Conservation (phyloP, 2,797 vertebrate species). For the Enteromius paludinosus region DNA sequence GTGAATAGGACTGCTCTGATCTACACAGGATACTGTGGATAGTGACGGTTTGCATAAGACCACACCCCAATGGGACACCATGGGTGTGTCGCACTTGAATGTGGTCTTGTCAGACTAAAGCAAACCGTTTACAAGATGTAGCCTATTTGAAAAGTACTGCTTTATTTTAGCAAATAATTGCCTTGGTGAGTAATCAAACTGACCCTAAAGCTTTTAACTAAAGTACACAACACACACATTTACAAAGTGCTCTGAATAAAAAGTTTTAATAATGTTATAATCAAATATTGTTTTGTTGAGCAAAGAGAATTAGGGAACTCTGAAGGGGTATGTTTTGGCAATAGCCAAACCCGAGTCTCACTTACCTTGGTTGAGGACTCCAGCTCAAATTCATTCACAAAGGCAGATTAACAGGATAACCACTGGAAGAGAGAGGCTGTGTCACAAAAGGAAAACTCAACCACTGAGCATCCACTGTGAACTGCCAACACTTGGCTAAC, state of each 20-base stretch:
- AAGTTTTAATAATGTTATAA: background rate
- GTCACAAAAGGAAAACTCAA: slow-evolving; percentile 16
- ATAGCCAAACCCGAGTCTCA: background rate
- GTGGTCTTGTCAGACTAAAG: slow-evolving; percentile 37
- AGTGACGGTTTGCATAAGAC: slow-evolving; percentile 40
- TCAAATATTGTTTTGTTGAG: background rate
- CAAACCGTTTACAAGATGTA: slow-evolving; percentile 55
- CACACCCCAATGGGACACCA: slow-evolving; percentile 14
- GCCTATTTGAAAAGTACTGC: background rate
- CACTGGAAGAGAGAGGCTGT: slow-evolving; percentile 22
- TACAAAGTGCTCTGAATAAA: background rate
- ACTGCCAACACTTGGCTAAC: slow-evolving; percentile 59
- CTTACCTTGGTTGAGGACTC: slow-evolving; percentile 71
- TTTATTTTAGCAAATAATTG: background rate
- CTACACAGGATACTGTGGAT: slow-evolving; percentile 49
- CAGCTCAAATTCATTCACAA: slow-evolving; percentile 73
- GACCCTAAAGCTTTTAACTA: background rate
- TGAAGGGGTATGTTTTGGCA: background rate
- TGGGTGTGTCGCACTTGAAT: slow-evolving; percentile 46
- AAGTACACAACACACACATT: background rate
- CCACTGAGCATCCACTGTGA: background rate
- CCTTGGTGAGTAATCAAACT: background rate
- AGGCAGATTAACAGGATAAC: slow-evolving; percentile 45
- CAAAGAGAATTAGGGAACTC: background rate
- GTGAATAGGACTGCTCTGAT: slow-evolving; percentile 56